Base-by-base conservation (phyloP, 2,797 vertebrate species). In the Acestrorhynchus altus region DNA sequence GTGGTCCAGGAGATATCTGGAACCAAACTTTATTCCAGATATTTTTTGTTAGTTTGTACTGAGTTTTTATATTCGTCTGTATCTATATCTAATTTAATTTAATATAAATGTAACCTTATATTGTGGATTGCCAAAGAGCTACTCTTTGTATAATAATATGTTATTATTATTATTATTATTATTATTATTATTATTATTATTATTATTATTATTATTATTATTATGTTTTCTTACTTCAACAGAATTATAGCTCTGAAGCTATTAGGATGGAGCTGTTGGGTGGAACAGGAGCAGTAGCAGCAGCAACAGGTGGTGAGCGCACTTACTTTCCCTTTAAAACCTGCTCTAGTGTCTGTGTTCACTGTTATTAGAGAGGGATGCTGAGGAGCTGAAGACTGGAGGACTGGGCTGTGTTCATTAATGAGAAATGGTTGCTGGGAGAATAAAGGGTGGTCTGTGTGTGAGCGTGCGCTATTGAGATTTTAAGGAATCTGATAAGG, bases 281-380 rank as follows among this genome's bases (percentile, higher is more conserved):
- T 22, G 54, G 35, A 16, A 11, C 40, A 70, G 91, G 92, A 94
- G 20, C 40, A 75, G 91, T 93, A 70, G 91, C 93, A 94, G 20
- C 40, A 75, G 91, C 93, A 94, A 94, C 93, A 94, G 94, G 93
- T 94, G 93, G 90, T 87, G 85, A 90, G 90, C 92, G 90, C 88
- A 76, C 76, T 80, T 79, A 28, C 84, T 81, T 88, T 81, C 81
- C 79, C 78, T 71, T 15, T 18, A 69, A 46, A 49, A 11, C 51
- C 26, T 51, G 20, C 47, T 60, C 67, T 35, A 28, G 64, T 60
- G 68, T 66, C 18, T 76, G 69, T 72, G 52, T 31, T 74, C 28
- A 60, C 66, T 78, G 64, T 66, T 82, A 20, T 40, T 15, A 56
- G 51, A 51, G 47, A 46, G 54, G 22, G 28, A 46, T 39, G 56